Evolutionary conservation across 1,140 invertebrate genomes (phyloP), one percentile per base, ranked within the genome.

Genomic region (Brachionus asplanchnoidis): DNA sequence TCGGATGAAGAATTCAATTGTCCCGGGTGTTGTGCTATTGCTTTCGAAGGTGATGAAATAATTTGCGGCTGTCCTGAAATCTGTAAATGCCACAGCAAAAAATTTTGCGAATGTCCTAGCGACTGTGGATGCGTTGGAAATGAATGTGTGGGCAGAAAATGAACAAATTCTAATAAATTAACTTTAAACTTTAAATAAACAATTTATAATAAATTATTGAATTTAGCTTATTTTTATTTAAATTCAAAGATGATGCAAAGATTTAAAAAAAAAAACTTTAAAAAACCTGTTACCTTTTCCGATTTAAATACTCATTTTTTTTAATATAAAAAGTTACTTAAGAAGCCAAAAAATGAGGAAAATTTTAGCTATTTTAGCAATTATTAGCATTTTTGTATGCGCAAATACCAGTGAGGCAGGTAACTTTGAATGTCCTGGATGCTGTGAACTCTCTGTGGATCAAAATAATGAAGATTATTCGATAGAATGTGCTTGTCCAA

Each of bases 371-470:
- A 9, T 32, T 68, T 68, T 68, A 32, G 14, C 32, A 68, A 68
- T 40, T n/a, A 14, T 68, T 36, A 68, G 26, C n/a, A 68, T 68
- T 68, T 23, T 60, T 5, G 3, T 60, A 8, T 9, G 20, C 17
- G 20, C 1, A 20, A 60, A 8, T 23, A 11, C 17, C 20, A 20
- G n/a, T 9, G n/a, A 60, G 9, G 4, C 40, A 11, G 32, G 8
- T 20, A 73, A 73, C 17, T 73, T 42, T n/a, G 12, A 73, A 73
- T 73, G 68, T 73, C 68, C 68, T 7, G 68, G 68, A 40, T 73
- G 68, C 40, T 73, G 68, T 42, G 32, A 36, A 40, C 32, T 73
- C 14, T 42, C 17, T 40, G 14, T 40, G 36, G 9, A 44, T n/a
- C 17, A 73, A 36, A 40, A 42, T 7, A 20, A 20, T 46, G 17